Conservation (phyloP, 2,888 invertebrate species). For the Campoplex capitator region DNA sequence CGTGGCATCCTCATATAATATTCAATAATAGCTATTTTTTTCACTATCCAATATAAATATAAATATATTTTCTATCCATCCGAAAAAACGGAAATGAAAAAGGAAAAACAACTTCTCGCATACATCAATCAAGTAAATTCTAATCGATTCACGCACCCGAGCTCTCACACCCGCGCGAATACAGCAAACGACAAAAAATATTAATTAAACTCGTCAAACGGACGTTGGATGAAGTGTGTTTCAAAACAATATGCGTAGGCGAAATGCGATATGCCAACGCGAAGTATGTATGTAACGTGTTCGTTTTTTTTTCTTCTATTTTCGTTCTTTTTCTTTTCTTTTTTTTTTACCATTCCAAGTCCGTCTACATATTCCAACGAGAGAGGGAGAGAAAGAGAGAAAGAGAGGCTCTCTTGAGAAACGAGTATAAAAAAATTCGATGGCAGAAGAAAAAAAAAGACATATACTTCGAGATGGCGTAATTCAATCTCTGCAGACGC, state of each 20-base stretch:
- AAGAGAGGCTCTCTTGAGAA: slow-evolving; percentile 40
- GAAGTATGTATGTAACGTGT: slow-evolving; percentile 40
- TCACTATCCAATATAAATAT: background rate
- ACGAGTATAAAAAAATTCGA: slow-evolving; percentile 34
- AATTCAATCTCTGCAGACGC: slow-evolving; percentile 58
- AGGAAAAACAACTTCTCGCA: slow-evolving; percentile 10
- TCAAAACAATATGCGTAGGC: slow-evolving; percentile 61
- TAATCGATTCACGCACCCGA: slow-evolving; percentile 30
- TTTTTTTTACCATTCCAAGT: slow-evolving; percentile 23
- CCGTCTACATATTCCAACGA: slow-evolving; percentile 48
- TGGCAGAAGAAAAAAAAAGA: slow-evolving; percentile 42
- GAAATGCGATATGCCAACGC: slow-evolving; percentile 57
- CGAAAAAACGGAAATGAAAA: background rate
- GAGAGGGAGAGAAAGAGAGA: background rate
- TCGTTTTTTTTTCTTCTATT: slow-evolving; percentile 31
- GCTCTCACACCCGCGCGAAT: slow-evolving; percentile 37
- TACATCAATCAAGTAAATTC: slow-evolving; percentile 28
- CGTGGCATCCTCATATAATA: slow-evolving; percentile 39
- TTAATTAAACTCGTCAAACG: slow-evolving; percentile 51
- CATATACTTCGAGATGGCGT: slow-evolving; percentile 47
- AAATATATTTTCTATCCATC: background rate
- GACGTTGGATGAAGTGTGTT: slow-evolving; percentile 45
- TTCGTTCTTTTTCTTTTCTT: slow-evolving; percentile 15
- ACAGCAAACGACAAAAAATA: slow-evolving; percentile 23
- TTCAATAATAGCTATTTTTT: slow-evolving; percentile 36